Percentiles rank a stretch among this genome's conserved stretches.
phyloP scores from a whole-genome alignment of 2,888 invertebrate genomes.

The Stegana nigrithorax region DNA sequence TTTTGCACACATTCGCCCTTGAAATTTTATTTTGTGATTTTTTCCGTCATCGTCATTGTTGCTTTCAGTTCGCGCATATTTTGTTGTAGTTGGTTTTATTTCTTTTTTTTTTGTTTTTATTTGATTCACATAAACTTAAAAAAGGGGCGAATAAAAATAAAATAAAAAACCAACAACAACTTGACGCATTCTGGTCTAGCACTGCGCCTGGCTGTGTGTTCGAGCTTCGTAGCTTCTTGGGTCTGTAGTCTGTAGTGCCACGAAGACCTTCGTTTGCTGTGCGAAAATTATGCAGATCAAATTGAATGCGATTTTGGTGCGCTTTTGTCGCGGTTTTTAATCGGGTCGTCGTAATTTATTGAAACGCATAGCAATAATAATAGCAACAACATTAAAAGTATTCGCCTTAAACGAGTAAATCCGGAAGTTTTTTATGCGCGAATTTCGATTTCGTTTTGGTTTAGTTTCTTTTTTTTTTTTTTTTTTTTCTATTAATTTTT shows the following conservation, averaged over 20 bases:
- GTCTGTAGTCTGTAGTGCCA: too few relatives aligned
- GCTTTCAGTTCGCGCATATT: slow-evolving; percentile 25
- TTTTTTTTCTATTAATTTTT: neutral
- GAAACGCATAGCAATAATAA: slow-evolving; percentile 14
- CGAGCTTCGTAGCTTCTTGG: slow-evolving; percentile 27
- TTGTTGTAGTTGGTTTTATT: slow-evolving; percentile 20
- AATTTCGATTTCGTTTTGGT: slow-evolving; percentile 31
- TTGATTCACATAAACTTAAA: slow-evolving; percentile 44
- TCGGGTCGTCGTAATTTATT: slow-evolving; percentile 36
- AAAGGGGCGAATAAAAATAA: neutral
- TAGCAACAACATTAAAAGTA: neutral
- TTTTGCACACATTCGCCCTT: slow-evolving; percentile 6
- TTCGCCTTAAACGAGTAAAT: slow-evolving; percentile 44
- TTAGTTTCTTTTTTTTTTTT: slow-evolving; percentile 28
- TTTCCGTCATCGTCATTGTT: too few relatives aligned
- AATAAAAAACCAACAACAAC: slow-evolving; percentile 35
- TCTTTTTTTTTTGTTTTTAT: slow-evolving; percentile 29
- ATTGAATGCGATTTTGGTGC: too few relatives aligned
- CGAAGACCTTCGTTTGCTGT: slow-evolving; percentile 60
- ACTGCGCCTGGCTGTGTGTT: slow-evolving; percentile 31
- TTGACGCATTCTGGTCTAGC: slow-evolving; percentile 63
- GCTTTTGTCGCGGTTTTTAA: slow-evolving; percentile 5
- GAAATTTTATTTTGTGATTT: slow-evolving; percentile 4
- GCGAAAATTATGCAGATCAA: slow-evolving; percentile 59
- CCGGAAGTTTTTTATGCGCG: slow-evolving; percentile 48